phyloP scores from a whole-genome alignment of 2,113 vertebrate species.

The Nesogale talazaci region DNA sequence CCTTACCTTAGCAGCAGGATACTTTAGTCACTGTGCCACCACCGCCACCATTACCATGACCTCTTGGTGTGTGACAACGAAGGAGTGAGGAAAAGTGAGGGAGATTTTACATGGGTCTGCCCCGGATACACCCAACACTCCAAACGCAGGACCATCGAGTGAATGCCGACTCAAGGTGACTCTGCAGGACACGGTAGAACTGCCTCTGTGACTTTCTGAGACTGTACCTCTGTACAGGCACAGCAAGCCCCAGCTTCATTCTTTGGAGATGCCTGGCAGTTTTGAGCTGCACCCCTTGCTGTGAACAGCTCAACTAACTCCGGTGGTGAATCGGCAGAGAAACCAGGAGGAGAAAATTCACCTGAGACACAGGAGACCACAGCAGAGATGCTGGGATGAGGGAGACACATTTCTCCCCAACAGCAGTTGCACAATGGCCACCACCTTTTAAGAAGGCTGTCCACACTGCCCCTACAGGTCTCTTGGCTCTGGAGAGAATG shows the following conservation, averaged over 20 bases:
- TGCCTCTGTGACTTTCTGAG: no score
- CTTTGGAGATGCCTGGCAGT: no score
- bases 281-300: no score
- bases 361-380: background rate
- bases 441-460: background rate
- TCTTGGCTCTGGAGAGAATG: background rate
- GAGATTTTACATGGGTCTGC: no score
- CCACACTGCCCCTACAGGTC: background rate
- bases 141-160: background rate
- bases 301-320: background rate
- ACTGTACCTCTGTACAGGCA: no score
- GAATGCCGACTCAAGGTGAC: no score
- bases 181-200: background rate
- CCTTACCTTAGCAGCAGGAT: background rate
- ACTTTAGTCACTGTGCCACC: background rate
- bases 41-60: background rate
- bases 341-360: background rate
- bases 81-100: background rate
- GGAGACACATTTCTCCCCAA: background rate
- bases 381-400: background rate
- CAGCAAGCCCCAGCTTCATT: no score
- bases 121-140: accelerated
- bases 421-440: background rate
- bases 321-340: background rate
- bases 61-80: background rate